Conservation (phyloP, 1,140 invertebrate species). For the Drusus annulatus region DNA sequence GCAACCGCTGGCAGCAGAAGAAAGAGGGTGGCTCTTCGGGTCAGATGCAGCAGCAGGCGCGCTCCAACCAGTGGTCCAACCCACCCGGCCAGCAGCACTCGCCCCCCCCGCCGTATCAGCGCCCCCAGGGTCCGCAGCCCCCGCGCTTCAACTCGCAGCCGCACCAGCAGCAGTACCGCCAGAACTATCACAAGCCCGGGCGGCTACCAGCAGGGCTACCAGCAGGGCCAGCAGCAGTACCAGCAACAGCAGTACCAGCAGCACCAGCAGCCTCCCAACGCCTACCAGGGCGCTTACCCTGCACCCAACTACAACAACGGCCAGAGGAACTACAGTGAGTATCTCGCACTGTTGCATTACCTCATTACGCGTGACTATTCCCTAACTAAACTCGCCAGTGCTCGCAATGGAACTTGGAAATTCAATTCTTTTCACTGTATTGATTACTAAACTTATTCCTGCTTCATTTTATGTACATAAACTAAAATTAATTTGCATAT, state of each 20-base stretch:
- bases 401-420: no score
- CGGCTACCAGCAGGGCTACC: constrained; percentile 60
- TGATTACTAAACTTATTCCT: no score
- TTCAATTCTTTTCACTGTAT: no score
- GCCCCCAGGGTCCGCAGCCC: constrained; percentile 62
- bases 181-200: constrained; percentile 42
- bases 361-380: no score
- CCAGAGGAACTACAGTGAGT: constrained; percentile 62
- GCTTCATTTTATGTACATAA: no score
- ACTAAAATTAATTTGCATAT: no score
- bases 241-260: constrained; percentile 69
- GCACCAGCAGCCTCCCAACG: constrained; percentile 62
- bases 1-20: constrained; percentile 71
- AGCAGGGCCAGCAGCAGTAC: constrained; percentile 58
- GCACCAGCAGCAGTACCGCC: constrained; percentile 44
- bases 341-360: no score
- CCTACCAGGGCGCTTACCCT: constrained; percentile 65
- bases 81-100: constrained; percentile 62
- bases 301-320: constrained; percentile 66
- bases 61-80: constrained; percentile 66
- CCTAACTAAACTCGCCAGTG: no score
- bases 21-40: constrained; percentile 62
- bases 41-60: constrained; percentile 20
- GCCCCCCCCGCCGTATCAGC: constrained; percentile 30
- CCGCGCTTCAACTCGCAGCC: constrained; percentile 60